These are phyloP conservation scores for Agelastica alni DNA, from an alignment of 2,888 invertebrate genomes.

Conservation along the genomic window DNA sequence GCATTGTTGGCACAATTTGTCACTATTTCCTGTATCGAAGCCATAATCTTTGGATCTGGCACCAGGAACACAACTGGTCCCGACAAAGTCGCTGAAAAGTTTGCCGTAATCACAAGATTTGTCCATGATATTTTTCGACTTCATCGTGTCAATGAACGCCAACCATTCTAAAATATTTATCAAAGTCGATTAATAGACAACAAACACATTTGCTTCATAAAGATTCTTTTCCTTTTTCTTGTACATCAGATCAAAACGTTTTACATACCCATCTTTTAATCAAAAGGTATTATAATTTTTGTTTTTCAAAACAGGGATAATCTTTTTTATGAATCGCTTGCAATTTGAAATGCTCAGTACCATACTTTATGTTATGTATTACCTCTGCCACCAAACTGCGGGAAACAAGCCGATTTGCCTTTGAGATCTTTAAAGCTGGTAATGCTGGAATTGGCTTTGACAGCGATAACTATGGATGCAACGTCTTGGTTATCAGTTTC, in stretches of 20 bases:
- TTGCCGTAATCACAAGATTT: conserved; percentile 63
- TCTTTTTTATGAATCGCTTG: too few species aligned
- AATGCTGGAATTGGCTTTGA: conserved; percentile 54
- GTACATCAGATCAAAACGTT: too few species aligned
- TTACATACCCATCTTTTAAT: too few species aligned
- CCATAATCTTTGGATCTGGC: conserved; percentile 60
- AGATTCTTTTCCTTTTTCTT: too few species aligned
- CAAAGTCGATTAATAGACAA: too few species aligned
- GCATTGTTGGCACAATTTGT: conserved; percentile 50
- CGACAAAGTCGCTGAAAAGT: conserved; percentile 62
- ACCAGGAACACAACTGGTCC: conserved; percentile 66
- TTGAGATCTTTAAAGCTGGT: conserved; percentile 62
- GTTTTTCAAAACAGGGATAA: too few species aligned
- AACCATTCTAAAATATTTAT: conserved; percentile 65
- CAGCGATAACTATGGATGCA: conserved; percentile 62
- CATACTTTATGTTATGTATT: too few species aligned
- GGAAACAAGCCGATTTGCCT: conserved; percentile 66
- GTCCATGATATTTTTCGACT: conserved; percentile 58
- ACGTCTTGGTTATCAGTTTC: conserved; percentile 60
- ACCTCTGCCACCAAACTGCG: conserved; percentile 70
- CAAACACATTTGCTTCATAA: too few species aligned
- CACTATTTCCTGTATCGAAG: conserved; percentile 47
- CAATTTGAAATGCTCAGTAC: too few species aligned
- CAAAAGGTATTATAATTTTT: too few species aligned
- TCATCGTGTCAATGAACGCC: conserved; percentile 63